Evolutionary conservation across 2,888 invertebrate species (phyloP).

Genomic region (Dioctria rufipes): DNA sequence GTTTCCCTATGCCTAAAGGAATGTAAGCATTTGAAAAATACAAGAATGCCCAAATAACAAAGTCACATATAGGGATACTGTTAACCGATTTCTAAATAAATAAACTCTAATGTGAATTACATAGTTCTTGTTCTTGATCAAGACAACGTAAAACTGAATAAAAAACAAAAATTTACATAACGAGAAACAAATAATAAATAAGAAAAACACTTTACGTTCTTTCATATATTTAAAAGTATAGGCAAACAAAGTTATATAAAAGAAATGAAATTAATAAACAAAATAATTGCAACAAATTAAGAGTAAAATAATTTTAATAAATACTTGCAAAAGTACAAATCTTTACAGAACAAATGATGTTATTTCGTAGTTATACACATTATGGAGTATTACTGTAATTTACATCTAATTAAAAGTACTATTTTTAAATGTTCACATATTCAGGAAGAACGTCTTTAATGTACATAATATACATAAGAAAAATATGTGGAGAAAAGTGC

Average conservation of each 20-base stretch:
- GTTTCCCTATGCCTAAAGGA: slow-evolving; percentile 19
- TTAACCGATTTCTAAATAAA: not conserved
- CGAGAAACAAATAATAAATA: slow-evolving; percentile 39
- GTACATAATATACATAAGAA: not conserved
- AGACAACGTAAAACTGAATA: slow-evolving; percentile 2
- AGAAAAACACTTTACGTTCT: slow-evolving; percentile 53
- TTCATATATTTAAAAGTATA: slow-evolving; percentile 54
- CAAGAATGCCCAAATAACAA: not conserved
- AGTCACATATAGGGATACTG: not conserved
- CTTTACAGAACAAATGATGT: slow-evolving; percentile 60
- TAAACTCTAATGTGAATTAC: slow-evolving; percentile 5
- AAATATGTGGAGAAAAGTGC: not conserved
- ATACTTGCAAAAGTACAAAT: slow-evolving; percentile 70
- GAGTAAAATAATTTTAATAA: slow-evolving; percentile 43
- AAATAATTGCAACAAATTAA: slow-evolving; percentile 52
- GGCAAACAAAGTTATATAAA: slow-evolving; percentile 38
- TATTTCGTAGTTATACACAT: slow-evolving; percentile 48
- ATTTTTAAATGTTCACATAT: slow-evolving; percentile 51
- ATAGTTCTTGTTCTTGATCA: slow-evolving; percentile 8
- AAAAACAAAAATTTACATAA: slow-evolving; percentile 19
- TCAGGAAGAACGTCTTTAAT: slow-evolving; percentile 20
- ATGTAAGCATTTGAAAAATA: not conserved
- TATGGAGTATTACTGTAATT: slow-evolving; percentile 44
- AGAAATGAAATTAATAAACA: not conserved
- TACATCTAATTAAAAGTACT: slow-evolving; percentile 47